These are phyloP conservation scores for Zelleria hepariella DNA, from an alignment of 2,888 invertebrate genomes.

Conservation along the genomic window DNA sequence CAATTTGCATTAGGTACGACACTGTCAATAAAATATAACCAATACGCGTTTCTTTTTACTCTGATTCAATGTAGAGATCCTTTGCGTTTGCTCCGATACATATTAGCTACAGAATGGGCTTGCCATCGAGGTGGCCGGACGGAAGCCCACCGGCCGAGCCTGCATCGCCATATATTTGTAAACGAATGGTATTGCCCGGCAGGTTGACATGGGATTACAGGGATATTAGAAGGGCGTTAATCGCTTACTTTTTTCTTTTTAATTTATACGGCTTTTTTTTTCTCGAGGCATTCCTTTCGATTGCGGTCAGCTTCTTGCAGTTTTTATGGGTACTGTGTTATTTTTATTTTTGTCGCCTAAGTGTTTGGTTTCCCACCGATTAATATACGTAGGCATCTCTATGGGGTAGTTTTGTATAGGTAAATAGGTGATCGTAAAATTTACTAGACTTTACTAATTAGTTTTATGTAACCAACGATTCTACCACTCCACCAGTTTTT, in stretches of 20 bases:
- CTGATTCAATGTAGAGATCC: slow-evolving; percentile 29
- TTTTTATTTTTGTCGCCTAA: too few relatives aligned
- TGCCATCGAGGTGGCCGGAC: slow-evolving; percentile 30
- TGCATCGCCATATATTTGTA: slow-evolving; percentile 25
- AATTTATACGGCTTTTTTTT: not conserved
- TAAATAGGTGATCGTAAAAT: too few relatives aligned
- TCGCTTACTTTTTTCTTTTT: slow-evolving; percentile 31
- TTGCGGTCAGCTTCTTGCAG: not conserved
- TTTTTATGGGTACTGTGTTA: not conserved
- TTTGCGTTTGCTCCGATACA: slow-evolving; percentile 30
- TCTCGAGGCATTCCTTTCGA: not conserved
- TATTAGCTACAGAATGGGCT: slow-evolving; percentile 15
- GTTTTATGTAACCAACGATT: too few relatives aligned
- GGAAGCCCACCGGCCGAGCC: slow-evolving; percentile 58
- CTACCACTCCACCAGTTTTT: not conserved
- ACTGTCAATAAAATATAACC: slow-evolving; percentile 59
- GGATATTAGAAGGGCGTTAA: slow-evolving; percentile 35
- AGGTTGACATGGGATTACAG: slow-evolving; percentile 37
- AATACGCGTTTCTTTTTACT: slow-evolving; percentile 48
- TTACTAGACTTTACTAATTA: too few relatives aligned
- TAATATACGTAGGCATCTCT: too few relatives aligned
- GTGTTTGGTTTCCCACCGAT: too few relatives aligned
- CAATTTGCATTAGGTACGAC: too few relatives aligned
- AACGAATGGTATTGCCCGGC: slow-evolving; percentile 31
- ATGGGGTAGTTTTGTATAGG: too few relatives aligned